Percentiles rank a stretch among this genome's conserved stretches.
Evolutionary conservation across 1,140 invertebrate genomes (phyloP).

Genomic region (Anoplolepis gracilipes): DNA sequence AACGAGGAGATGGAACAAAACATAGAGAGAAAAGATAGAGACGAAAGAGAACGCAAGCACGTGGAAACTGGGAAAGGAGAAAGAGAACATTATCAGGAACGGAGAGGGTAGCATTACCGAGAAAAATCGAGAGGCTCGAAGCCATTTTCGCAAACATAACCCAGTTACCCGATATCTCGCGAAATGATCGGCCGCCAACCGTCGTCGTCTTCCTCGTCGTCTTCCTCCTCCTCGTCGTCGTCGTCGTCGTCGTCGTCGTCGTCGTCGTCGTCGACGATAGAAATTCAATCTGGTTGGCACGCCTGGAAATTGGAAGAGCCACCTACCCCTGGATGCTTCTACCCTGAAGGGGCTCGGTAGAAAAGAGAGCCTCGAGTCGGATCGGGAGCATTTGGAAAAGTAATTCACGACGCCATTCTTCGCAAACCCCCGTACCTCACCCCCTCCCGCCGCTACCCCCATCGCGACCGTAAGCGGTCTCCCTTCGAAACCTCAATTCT

Average conservation of each 20-base stretch:
- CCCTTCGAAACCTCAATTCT: slow-evolving; percentile 59
- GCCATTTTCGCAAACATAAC: slow-evolving; percentile 78
- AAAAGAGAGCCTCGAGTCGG: slow-evolving; percentile 56
- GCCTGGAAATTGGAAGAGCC: slow-evolving; percentile 81
- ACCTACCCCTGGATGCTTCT: slow-evolving; percentile 74
- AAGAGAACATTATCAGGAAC: slow-evolving; percentile 5
- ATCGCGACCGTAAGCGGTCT: slow-evolving; percentile 46
- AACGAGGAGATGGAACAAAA: slow-evolving; percentile 29
- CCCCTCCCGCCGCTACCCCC: neutral
- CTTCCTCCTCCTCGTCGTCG: slow-evolving; percentile 22
- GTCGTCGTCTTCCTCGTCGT: slow-evolving; percentile 46
- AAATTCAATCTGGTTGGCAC: slow-evolving; percentile 82
- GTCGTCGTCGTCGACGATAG: slow-evolving; percentile 75
- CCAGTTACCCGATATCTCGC: slow-evolving; percentile 77
- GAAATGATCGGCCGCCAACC: slow-evolving; percentile 77
- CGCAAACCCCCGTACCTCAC: slow-evolving; percentile 62
- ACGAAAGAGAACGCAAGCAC: neutral
- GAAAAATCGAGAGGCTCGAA: slow-evolving; percentile 71
- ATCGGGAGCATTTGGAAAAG: slow-evolving; percentile 75
- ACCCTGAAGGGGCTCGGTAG: slow-evolving; percentile 59
- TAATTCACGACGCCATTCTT: slow-evolving; percentile 76
- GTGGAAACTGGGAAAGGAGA: neutral
- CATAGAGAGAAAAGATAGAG: neutral
- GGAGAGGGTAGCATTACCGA: slow-evolving; percentile 58
- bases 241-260: slow-evolving; percentile 56